Base-by-base conservation (phyloP, 1,140 invertebrate species). In the Sminthurinus signatus region DNA sequence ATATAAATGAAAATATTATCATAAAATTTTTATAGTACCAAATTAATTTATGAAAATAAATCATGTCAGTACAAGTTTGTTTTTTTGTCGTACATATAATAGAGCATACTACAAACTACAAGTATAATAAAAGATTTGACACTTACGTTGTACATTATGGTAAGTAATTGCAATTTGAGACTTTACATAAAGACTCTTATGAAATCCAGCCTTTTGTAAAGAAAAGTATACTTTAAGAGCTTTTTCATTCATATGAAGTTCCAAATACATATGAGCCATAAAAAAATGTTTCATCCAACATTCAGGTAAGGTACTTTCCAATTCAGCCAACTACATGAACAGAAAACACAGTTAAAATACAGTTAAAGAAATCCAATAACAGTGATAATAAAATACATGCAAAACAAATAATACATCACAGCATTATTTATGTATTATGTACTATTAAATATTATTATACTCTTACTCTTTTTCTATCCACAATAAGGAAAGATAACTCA, bases 241-340 rank as follows among this genome's bases (percentile, higher is more conserved):
- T 78, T 95, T 89, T 56, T 96, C 91, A 73, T 93, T 88, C 28
- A 93, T 79, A 71, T 96, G 90, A 51, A 95, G 78, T 75, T 97
- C 93, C 48, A 96, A 81, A 78, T 91, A 94, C 42, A 89, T 87
- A 75, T 95, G 89, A 3, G 87, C 93, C 63, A 89, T 78, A 76
- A 98, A 98, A 72, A 98, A 91, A 62, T 91, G 83, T 75, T 91
- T 90, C 80, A 98, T 93, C 94, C 95, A 98, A 78, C 95, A 91
- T 73, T 87, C 83, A 0, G 93, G 92, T 28, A 96, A 75, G 42
- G 81, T 77, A 25, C 23, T 28, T 61, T 71, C 70, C 8, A 92
- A 72, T 14, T 81, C 81, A 60, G 85, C 79, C 36, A 93, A 67
- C 81, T 83, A 73, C 50, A 75, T n/a, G n/a, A 72, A 66, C 31